phyloP scores from a whole-genome alignment of 2,888 invertebrate genomes.

The Eristalinus aeneus region DNA sequence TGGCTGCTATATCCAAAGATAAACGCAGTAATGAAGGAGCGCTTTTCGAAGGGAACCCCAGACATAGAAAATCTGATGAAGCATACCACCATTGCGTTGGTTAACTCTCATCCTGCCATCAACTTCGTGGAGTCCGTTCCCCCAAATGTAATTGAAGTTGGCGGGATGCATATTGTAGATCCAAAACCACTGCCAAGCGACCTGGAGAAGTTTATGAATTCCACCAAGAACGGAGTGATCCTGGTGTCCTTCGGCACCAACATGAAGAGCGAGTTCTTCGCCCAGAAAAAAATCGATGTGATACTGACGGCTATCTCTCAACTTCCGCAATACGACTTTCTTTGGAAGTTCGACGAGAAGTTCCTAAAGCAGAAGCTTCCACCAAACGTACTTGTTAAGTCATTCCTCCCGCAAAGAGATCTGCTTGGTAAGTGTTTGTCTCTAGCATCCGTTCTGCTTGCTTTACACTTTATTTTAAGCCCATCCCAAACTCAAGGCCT shows the following conservation, averaged over 20 bases:
- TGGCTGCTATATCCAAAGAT: constrained; percentile 60
- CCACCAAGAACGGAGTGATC: constrained; percentile 75
- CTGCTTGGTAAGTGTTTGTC: constrained; percentile 72
- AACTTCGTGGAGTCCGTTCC: constrained; percentile 76
- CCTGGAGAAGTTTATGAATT: constrained; percentile 74
- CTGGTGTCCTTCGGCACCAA: constrained; percentile 77
- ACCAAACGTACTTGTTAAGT: constrained; percentile 67
- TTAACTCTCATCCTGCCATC: constrained; percentile 76
- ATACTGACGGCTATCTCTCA: constrained; percentile 69
- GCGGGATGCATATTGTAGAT: constrained; percentile 77
- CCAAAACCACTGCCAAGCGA: constrained; percentile 73
- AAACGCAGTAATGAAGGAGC: constrained; percentile 70
- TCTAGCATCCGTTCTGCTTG: too few relatives aligned
- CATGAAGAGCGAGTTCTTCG: constrained; percentile 71
- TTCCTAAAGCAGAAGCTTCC: constrained; percentile 54
- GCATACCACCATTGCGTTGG: constrained; percentile 73
- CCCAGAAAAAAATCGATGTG: constrained; percentile 62
- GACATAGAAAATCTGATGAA: constrained; percentile 69
- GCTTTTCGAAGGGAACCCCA: constrained; percentile 69
- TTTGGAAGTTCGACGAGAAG: constrained; percentile 77
- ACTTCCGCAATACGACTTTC: constrained; percentile 76
- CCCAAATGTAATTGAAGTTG: constrained; percentile 77
- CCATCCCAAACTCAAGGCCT: constrained; percentile 73
- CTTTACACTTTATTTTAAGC: constrained; percentile 62
- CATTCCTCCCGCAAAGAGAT: constrained; percentile 72